These are phyloP conservation scores for Atta texana DNA, from an alignment of 1,140 invertebrate genomes.

Conservation along the genomic window DNA sequence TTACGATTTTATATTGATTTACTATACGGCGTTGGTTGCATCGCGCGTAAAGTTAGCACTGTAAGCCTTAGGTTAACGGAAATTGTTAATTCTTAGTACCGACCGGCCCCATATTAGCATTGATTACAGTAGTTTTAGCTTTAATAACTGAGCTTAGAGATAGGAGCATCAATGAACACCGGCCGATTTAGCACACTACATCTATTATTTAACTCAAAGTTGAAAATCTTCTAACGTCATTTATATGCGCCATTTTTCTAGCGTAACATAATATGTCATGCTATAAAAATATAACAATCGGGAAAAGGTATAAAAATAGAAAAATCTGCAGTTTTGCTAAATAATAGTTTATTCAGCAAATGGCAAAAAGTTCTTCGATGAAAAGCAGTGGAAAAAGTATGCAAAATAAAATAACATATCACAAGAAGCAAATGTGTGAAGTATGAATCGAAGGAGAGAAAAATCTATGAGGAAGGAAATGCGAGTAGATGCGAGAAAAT, in stretches of 20 bases:
- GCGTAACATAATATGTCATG: not conserved
- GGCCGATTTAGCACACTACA: not conserved
- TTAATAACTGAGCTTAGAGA: slow-evolving; percentile 54
- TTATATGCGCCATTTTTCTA: not conserved
- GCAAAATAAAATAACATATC: not conserved
- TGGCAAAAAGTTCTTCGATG: not conserved
- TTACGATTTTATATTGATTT: slow-evolving; percentile 50
- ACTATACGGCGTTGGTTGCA: not conserved
- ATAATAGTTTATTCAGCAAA: not conserved
- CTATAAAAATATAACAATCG: not conserved
- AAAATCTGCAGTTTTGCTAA: not conserved
- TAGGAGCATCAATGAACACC: not conserved
- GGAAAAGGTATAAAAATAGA: too few relatives aligned
- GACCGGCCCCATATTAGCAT: slow-evolving; percentile 27
- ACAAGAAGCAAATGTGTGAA: not conserved
- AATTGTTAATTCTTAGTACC: slow-evolving; percentile 60
- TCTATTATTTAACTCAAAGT: slow-evolving; percentile 40
- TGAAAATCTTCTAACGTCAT: not conserved
- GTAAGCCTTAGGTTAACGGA: slow-evolving; percentile 24
- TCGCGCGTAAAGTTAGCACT: slow-evolving; percentile 24
- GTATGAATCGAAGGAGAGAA: not conserved
- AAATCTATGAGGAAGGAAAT: slow-evolving; percentile 16
- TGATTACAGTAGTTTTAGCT: slow-evolving; percentile 49
- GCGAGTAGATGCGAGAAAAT: slow-evolving; percentile 32
- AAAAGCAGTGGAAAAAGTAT: not conserved